phyloP scores from a whole-genome alignment of 2,797 vertebrate genomes.

The Arnoldichthys spilopterus region DNA sequence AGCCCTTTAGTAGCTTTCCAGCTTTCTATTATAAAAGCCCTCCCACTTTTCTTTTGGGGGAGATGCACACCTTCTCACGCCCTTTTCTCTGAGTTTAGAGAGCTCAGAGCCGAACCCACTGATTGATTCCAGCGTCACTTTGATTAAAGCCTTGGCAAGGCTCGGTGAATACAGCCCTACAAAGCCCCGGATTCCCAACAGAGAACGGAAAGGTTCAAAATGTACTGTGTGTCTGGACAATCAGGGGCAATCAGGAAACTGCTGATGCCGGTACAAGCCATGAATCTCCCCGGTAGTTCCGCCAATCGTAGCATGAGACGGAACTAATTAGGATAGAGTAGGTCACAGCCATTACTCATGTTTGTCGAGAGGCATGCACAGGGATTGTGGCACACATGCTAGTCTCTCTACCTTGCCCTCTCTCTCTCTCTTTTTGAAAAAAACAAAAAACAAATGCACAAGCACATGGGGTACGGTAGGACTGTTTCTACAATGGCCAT shows the following conservation, averaged over 20 bases:
- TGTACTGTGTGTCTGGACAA: conserved; percentile 58
- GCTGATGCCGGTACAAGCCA: conserved; percentile 68
- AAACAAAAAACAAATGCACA: neutral
- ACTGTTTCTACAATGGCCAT: conserved; percentile 4
- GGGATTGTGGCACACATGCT: conserved; percentile 22
- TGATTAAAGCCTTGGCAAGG: conserved; percentile 58
- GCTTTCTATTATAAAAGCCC: conserved; percentile 25
- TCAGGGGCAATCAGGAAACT: conserved; percentile 69
- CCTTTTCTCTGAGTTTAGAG: conserved; percentile 26
- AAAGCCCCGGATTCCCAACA: conserved; percentile 40
- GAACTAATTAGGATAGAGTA: conserved; percentile 71
- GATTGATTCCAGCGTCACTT: conserved; percentile 63
- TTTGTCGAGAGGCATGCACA: conserved; percentile 62
- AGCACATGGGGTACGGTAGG: conserved; percentile 11
- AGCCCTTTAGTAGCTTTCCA: conserved; percentile 48
- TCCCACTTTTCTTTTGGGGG: conserved; percentile 17
- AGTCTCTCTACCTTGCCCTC: neutral
- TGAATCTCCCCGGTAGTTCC: conserved; percentile 66
- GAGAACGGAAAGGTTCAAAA: conserved; percentile 60
- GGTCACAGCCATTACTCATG: conserved; percentile 65
- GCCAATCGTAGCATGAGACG: conserved; percentile 65
- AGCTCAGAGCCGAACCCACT: conserved; percentile 60
- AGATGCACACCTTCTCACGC: conserved; percentile 38
- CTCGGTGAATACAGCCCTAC: conserved; percentile 31
- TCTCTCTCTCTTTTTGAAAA: neutral